phyloP scores from a whole-genome alignment of 2,113 vertebrate species.

The Brachyhypopomus occidentalis region DNA sequence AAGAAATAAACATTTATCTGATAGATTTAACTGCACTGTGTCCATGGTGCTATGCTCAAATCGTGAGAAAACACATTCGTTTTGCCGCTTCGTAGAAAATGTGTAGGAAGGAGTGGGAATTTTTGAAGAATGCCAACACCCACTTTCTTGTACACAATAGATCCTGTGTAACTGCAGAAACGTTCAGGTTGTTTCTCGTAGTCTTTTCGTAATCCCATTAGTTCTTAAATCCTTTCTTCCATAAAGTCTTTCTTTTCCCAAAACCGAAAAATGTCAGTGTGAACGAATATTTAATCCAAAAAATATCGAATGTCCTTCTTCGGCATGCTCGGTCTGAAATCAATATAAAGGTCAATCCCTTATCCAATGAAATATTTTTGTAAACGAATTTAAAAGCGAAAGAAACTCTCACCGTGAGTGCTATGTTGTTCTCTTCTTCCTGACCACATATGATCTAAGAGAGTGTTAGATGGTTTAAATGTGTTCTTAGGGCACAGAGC shows the following conservation, averaged over 20 bases:
- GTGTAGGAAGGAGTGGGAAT: slow-evolving; percentile 65
- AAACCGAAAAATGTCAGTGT: slow-evolving; percentile 52
- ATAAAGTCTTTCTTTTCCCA: slow-evolving; percentile 44
- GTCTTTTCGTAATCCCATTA: slow-evolving; percentile 50
- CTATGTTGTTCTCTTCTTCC: slow-evolving; percentile 81
- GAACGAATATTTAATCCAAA: slow-evolving; percentile 38
- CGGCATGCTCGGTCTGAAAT: slow-evolving; percentile 38
- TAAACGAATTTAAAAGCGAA: slow-evolving; percentile 36
- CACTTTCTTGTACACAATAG: slow-evolving; percentile 89
- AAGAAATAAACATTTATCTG: background rate
- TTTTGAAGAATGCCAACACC: slow-evolving; percentile 84
- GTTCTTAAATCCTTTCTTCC: slow-evolving; percentile 40
- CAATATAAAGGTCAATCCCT: slow-evolving; percentile 44
- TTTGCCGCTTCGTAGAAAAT: slow-evolving; percentile 43
- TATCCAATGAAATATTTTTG: slow-evolving; percentile 48
- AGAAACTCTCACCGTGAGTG: slow-evolving; percentile 51
- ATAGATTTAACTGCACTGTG: slow-evolving; percentile 1
- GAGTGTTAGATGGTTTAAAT: slow-evolving; percentile 93
- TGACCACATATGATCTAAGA: slow-evolving; percentile 88
- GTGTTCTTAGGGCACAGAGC: slow-evolving; percentile 98
- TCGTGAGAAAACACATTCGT: slow-evolving; percentile 38
- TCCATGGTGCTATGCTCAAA: slow-evolving; percentile 20
- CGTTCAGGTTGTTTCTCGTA: slow-evolving; percentile 56
- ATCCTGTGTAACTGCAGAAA: slow-evolving; percentile 64
- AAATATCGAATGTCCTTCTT: slow-evolving; percentile 16